Conservation (phyloP, 2,888 invertebrate species). For the Petrolisthes manimaculis region DNA sequence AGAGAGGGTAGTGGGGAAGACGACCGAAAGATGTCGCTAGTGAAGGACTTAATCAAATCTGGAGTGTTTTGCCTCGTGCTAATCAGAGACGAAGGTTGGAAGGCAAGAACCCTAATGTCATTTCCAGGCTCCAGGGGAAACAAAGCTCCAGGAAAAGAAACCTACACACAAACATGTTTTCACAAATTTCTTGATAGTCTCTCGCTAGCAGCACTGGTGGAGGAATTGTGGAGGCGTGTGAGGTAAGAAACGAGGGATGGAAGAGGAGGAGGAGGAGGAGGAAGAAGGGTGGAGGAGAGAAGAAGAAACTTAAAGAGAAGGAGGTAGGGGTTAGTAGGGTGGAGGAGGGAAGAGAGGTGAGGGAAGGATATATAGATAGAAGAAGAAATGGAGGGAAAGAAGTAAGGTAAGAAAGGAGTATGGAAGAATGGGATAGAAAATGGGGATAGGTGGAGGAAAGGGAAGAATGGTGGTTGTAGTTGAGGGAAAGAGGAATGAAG, state of each 20-base stretch:
- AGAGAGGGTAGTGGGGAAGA: not conserved
- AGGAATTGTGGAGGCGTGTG: constrained; percentile 2
- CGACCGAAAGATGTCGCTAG: constrained; percentile 50
- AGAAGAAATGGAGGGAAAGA: not conserved
- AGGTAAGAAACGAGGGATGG: not conserved
- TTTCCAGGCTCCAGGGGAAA: constrained; percentile 50
- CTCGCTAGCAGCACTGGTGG: not conserved
- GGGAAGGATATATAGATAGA: not conserved
- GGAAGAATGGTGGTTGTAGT: not conserved
- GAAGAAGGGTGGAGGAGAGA: not conserved
- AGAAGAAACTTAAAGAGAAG: not conserved
- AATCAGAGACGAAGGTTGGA: constrained; percentile 58
- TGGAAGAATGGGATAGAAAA: not conserved
- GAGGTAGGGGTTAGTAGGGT: constrained; percentile 8
- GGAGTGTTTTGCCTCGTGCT: constrained; percentile 57
- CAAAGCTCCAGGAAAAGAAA: constrained; percentile 44
- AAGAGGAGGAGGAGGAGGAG: not conserved
- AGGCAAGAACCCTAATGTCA: constrained; percentile 59
- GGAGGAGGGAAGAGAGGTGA: not conserved
- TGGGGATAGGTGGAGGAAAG: not conserved
- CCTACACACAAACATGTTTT: constrained; percentile 52
- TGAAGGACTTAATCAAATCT: constrained; percentile 61
- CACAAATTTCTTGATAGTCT: constrained; percentile 36
- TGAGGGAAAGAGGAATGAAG: not conserved
- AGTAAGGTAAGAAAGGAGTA: not conserved